Conservation (phyloP, 2,888 invertebrate genomes). For the Chymomyza amoena region DNA sequence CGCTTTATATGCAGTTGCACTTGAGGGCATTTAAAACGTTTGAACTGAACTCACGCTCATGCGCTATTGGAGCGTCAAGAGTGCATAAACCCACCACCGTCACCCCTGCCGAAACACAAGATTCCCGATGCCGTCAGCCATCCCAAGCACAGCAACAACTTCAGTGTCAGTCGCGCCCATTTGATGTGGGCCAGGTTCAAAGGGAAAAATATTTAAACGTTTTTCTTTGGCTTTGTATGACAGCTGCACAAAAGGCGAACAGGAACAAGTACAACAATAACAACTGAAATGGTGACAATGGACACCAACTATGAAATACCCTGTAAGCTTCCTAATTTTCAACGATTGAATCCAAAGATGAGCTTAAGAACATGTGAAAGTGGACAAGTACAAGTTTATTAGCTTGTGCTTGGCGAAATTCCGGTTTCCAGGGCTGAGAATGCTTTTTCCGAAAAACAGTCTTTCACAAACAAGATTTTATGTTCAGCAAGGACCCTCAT, state of each 20-base stretch:
- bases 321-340: too few species aligned
- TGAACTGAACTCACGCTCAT: constrained; percentile 18
- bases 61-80: constrained; percentile 20
- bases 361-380: too few species aligned
- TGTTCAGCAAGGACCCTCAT: too few species aligned
- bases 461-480: too few species aligned
- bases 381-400: too few species aligned
- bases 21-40: constrained; percentile 15
- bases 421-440: too few species aligned
- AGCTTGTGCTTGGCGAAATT: too few species aligned
- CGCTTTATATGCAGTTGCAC: background rate
- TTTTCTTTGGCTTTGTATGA: constrained; percentile 38
- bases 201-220: constrained; percentile 26
- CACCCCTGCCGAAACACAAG: background rate
- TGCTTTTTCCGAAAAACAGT: too few species aligned
- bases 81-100: background rate
- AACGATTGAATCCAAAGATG: too few species aligned
- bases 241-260: constrained; percentile 32
- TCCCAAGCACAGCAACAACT: background rate
- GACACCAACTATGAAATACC: too few species aligned
- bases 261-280: constrained; percentile 17
- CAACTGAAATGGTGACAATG: background rate
- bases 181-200: background rate
- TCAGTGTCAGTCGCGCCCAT: background rate
- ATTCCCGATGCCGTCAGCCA: background rate